Percentiles rank a stretch among this genome's conserved stretches.
phyloP scores from a whole-genome alignment of 2,797 vertebrate species.

The Cheirogaleus major region DNA sequence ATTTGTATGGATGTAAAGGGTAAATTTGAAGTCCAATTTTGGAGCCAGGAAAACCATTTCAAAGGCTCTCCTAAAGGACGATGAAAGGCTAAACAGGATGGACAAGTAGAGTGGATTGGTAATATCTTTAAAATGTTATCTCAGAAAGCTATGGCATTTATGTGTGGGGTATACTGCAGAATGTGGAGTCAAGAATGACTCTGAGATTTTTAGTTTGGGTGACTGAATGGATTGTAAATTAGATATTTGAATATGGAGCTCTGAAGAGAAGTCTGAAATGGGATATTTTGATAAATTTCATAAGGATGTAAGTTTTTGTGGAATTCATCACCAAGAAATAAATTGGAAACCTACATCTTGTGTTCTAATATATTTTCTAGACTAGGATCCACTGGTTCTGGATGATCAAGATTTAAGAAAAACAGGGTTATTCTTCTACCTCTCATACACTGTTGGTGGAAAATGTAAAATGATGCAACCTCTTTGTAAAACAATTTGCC shows the following conservation, averaged over 20 bases:
- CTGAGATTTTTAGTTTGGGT: neutral
- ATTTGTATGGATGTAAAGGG: neutral
- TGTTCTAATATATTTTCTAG: neutral
- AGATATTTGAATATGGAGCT: neutral
- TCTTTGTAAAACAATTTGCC: neutral
- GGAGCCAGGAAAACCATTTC: neutral
- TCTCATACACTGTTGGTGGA: neutral
- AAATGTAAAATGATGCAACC: neutral
- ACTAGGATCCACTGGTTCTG: neutral
- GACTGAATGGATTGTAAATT: neutral
- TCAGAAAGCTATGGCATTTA: neutral
- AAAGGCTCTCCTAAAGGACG: neutral
- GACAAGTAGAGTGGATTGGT: neutral
- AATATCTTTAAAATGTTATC: neutral
- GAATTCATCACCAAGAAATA: neutral
- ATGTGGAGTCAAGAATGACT: neutral
- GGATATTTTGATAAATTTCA: neutral
- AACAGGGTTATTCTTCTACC: neutral
- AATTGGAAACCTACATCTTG: neutral
- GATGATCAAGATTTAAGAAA: neutral
- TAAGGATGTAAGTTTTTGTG: neutral
- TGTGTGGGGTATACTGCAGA: neutral
- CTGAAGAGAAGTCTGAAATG: neutral
- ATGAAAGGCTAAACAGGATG: neutral
- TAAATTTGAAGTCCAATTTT: neutral